Percentiles rank a stretch among this genome's conserved stretches.
Conservation (phyloP, 2,888 invertebrate genomes). For the Torymus texanus region DNA sequence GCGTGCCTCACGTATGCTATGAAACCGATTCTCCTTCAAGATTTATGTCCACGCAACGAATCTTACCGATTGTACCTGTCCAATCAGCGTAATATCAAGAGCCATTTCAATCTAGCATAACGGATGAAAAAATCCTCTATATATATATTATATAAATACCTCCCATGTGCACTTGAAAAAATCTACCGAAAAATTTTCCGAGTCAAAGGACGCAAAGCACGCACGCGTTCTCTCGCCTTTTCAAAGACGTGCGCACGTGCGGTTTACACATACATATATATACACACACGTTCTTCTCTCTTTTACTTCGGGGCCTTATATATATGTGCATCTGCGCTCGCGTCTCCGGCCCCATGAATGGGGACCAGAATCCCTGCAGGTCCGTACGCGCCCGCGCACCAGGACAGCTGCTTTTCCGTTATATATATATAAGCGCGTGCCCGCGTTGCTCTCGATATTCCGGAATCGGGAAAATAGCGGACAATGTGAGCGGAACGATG, state of each 20-base stretch:
- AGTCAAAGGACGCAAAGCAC: constrained; percentile 23
- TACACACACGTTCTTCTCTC: no score
- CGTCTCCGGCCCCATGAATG: constrained; percentile 24
- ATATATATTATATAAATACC: no score
- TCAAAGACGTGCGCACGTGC: no score
- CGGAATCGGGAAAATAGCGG: constrained; percentile 26
- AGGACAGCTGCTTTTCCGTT: constrained; percentile 2
- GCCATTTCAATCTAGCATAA: no score
- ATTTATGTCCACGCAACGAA: no score
- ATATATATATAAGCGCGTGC: background rate
- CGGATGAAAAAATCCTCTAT: background rate
- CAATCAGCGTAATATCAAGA: no score
- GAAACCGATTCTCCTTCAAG: no score
- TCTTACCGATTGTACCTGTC: no score
- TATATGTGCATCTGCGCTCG: constrained; percentile 28
- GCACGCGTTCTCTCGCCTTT: no score
- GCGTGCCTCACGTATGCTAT: no score
- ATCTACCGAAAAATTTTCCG: constrained; percentile 23
- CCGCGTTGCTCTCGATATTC: background rate
- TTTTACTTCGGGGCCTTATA: background rate
- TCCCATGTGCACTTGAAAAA: background rate
- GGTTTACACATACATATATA: background rate
- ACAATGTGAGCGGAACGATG: constrained; percentile 42
- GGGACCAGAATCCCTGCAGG: constrained; percentile 45
- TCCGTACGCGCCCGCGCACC: constrained; percentile 19